A percentile compares a stretch with the other conserved stretches of the same genome.
Evolutionary conservation across 1,140 invertebrate species (phyloP).

Genomic region (Rhopalosiphum maidis): DNA sequence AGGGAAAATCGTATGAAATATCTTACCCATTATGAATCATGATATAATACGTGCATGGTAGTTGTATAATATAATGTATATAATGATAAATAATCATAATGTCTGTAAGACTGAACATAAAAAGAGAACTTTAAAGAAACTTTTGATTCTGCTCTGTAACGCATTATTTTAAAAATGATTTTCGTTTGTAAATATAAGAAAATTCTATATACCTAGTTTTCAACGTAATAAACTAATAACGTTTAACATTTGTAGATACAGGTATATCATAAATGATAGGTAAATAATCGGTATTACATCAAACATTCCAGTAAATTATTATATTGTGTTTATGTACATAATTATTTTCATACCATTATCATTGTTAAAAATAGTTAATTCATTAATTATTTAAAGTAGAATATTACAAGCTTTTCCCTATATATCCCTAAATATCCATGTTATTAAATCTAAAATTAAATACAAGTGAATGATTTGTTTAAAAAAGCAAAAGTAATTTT

Average conservation of each 20-base stretch:
- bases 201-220: neutral
- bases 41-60: neutral
- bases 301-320: no score
- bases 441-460: no score
- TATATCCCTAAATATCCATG: no score
- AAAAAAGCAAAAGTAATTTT: neutral
- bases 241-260: neutral
- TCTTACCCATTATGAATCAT: conserved; percentile 10
- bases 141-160: neutral
- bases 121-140: neutral
- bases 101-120: neutral
- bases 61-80: neutral
- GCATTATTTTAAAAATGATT: neutral
- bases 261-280: no score
- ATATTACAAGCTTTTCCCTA: no score
- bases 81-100: conserved; percentile 22
- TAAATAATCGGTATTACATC: no score
- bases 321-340: no score
- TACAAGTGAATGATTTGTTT: no score
- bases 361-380: neutral
- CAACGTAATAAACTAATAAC: neutral
- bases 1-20: conserved; percentile 13
- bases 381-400: no score
- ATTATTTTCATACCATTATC: neutral
- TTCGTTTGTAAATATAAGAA: neutral